These are phyloP conservation scores for Callospermophilus lateralis DNA, from an alignment of 2,113 vertebrate species.

Conservation along the genomic window DNA sequence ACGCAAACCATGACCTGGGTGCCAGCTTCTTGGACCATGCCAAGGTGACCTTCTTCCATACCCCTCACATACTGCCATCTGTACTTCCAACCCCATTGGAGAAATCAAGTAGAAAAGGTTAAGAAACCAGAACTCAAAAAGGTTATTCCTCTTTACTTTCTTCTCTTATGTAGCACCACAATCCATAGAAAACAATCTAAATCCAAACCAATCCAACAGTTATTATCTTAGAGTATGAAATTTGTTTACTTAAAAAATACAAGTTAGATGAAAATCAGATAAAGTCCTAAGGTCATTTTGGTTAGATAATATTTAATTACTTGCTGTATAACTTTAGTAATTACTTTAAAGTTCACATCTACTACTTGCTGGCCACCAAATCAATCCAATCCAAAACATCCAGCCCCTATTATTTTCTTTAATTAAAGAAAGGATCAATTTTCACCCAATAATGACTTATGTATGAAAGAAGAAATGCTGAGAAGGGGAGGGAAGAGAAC, in stretches of 20 bases:
- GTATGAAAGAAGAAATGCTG: neutral
- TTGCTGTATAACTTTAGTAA: neutral
- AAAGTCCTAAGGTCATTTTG: neutral
- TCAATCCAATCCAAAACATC: neutral
- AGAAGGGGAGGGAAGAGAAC: neutral
- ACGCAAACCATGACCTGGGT: neutral
- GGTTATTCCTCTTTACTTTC: neutral
- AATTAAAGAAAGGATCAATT: neutral
- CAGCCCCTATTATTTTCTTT: constrained; percentile 6
- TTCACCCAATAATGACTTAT: neutral
- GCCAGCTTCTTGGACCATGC: neutral
- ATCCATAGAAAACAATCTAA: neutral
- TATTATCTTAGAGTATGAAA: neutral
- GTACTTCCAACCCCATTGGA: neutral
- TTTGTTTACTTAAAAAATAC: constrained; percentile 36
- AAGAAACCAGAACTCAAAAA: neutral
- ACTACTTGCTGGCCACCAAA: neutral
- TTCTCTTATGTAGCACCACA: neutral
- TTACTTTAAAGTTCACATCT: constrained; percentile 27
- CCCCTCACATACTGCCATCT: neutral
- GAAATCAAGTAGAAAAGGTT: neutral
- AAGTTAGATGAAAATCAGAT: neutral
- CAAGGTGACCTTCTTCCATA: neutral
- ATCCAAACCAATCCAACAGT: neutral
- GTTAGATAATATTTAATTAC: neutral